Evolutionary conservation across 1,140 invertebrate genomes (phyloP).

Genomic region (Aporrectodea caliginosa): DNA sequence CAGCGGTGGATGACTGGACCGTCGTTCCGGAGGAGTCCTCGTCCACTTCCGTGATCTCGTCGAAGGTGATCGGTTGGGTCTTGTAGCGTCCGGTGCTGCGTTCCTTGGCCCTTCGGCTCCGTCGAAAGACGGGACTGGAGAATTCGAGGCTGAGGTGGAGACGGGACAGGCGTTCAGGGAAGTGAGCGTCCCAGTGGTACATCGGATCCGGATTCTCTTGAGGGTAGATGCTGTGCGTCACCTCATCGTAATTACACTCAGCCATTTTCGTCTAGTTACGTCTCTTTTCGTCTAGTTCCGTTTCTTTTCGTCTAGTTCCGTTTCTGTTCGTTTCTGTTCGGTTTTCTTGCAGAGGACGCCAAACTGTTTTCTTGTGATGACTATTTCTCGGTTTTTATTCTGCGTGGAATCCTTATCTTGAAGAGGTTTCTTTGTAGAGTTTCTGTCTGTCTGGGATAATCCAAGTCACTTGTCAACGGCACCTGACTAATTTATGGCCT

Average conservation of each 20-base stretch:
- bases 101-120: slow-evolving; percentile 32
- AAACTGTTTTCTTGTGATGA: too few relatives aligned
- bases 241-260: slow-evolving; percentile 28
- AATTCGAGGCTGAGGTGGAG: slow-evolving; percentile 54
- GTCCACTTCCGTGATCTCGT: slow-evolving; percentile 67
- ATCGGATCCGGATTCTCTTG: slow-evolving; percentile 42
- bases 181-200: slow-evolving; percentile 66
- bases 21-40: slow-evolving; percentile 39
- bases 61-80: slow-evolving; percentile 71
- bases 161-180: slow-evolving; percentile 66
- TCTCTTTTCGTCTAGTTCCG: too few relatives aligned
- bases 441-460: too few relatives aligned
- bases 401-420: too few relatives aligned
- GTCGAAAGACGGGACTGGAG: slow-evolving; percentile 32
- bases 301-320: too few relatives aligned
- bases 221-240: slow-evolving; percentile 15
- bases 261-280: too few relatives aligned
- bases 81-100: slow-evolving; percentile 59
- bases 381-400: too few relatives aligned
- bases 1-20: neutral
- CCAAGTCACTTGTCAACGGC: too few relatives aligned
- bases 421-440: too few relatives aligned
- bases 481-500: too few relatives aligned
- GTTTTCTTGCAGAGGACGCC: too few relatives aligned
- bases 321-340: too few relatives aligned